Evolutionary conservation across 30 jellyfish, hydroid and myxozoan species (phyloP), one percentile per base, ranked within the genome.

Genomic region (Nemopilema nomurai): DNA sequence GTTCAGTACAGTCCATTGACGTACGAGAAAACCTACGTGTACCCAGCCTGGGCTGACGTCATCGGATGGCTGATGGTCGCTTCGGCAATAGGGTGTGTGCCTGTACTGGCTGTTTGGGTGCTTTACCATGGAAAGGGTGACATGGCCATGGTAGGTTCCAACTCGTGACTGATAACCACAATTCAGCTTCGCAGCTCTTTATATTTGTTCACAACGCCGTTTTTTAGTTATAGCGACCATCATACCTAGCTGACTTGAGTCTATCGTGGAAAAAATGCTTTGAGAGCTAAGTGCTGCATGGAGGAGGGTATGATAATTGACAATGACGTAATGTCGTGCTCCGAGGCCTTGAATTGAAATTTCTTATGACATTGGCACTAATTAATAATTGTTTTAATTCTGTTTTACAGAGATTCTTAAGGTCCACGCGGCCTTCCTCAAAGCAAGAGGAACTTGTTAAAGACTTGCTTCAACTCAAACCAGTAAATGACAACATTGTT

Each of bases 21-120:
- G 8, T 90, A 83, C 76, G 97, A 90, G 62, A 24, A 31, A 13
- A 68, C 87, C 16, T 90, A 90, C 71, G 74, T 72, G 8, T 90
- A 76, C 67, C 97, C 97, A 1, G 92, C 25, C 67, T 90, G 97
- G 97, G 90, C 97, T 16, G 89, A 90, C 51, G 95, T 83, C n/a
- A n/a, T 90, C 70, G 97, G 97, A 22, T 90, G 97, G 97, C 74
- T 83, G 8, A 83, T 90, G 91, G 91, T 93, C 0, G 28, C 84
- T n/a, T 19, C 90, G 6, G 76, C 74, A 4, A 83, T 90, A 64
- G 30, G 69, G 26, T 90, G 86, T 28, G 87, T 77, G 18, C 97
- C 97, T 0, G 33, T 84, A 0, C 81, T 84, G 0, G 97, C 97
- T 0, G 70, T 66, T 1, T n/a, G 41, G 20, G 28, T 26, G 26